A percentile compares a stretch with the other conserved stretches of the same genome.
phyloP scores from a whole-genome alignment of 2,888 invertebrate species.

The Erannis defoliaria region DNA sequence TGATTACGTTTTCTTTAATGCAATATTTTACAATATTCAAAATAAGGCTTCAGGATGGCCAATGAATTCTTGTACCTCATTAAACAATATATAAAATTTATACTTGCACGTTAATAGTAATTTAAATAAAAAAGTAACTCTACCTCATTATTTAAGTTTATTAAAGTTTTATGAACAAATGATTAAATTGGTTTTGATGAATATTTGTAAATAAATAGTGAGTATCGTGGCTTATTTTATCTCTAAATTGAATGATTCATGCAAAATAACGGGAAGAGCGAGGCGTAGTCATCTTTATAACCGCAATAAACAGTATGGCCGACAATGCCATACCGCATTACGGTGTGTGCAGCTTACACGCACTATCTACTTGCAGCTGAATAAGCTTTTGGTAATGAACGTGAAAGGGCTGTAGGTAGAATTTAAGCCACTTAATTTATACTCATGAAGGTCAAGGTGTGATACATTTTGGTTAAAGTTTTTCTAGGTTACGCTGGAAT shows the following conservation, averaged over 20 bases:
- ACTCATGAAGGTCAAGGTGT: constrained; percentile 17
- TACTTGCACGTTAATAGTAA: too few relatives aligned
- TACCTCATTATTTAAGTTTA: too few relatives aligned
- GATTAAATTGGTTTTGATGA: not conserved
- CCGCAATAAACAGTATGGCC: not conserved
- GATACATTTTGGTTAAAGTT: not conserved
- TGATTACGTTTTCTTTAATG: too few relatives aligned
- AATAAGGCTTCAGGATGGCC: too few relatives aligned
- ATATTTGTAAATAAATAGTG: not conserved
- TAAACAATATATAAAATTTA: too few relatives aligned
- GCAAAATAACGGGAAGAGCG: not conserved
- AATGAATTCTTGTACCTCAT: too few relatives aligned
- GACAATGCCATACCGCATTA: constrained; percentile 13
- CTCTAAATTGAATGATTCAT: not conserved
- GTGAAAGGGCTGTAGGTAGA: constrained; percentile 24
- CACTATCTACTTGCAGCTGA: constrained; percentile 6
- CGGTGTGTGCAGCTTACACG: not conserved
- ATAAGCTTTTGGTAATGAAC: constrained; percentile 39
- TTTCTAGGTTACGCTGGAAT: not conserved
- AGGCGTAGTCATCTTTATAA: not conserved
- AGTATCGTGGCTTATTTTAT: not conserved
- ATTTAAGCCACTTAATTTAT: constrained; percentile 17
- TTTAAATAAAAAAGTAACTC: too few relatives aligned
- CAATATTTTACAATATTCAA: too few relatives aligned
- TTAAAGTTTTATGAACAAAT: too few relatives aligned